Conservation (phyloP, 2,113 vertebrate genomes). For the Mohoua ochrocephala region DNA sequence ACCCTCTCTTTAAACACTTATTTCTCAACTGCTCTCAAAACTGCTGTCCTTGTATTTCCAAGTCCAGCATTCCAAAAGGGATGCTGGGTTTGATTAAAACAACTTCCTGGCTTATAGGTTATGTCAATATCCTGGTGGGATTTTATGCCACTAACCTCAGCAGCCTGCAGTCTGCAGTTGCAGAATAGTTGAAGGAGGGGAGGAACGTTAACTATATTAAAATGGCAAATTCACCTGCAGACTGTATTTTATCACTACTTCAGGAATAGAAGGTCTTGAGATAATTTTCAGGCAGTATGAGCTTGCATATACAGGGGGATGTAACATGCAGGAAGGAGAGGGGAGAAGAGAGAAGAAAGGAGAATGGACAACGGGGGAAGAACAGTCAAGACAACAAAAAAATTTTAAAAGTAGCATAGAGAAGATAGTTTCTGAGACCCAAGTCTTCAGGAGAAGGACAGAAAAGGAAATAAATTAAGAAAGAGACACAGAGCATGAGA, state of each 20-base stretch:
- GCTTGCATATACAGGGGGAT: neutral
- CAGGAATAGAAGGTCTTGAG: neutral
- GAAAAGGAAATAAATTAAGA: neutral
- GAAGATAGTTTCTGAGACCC: neutral
- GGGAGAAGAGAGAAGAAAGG: neutral
- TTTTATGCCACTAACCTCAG: conserved; percentile 54
- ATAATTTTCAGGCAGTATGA: neutral
- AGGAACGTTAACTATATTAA: conserved; percentile 29
- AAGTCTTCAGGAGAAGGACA: neutral
- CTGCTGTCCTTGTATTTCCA: conserved; percentile 49
- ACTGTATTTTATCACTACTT: neutral
- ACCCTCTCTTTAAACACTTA: neutral
- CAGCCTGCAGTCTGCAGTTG: neutral
- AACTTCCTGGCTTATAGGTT: conserved; percentile 44
- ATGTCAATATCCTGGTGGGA: conserved; percentile 53
- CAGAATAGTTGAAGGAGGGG: neutral
- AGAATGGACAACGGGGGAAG: neutral
- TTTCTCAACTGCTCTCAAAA: conserved; percentile 38
- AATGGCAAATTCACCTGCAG: conserved; percentile 24
- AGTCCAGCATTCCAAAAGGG: conserved; percentile 27
- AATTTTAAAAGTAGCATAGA: neutral
- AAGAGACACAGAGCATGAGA: neutral
- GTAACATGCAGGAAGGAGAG: neutral
- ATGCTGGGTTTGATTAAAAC: conserved; percentile 61
- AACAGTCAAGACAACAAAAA: neutral